phyloP scores from a whole-genome alignment of 2,113 vertebrate species.

The Nycticebus coucang region DNA sequence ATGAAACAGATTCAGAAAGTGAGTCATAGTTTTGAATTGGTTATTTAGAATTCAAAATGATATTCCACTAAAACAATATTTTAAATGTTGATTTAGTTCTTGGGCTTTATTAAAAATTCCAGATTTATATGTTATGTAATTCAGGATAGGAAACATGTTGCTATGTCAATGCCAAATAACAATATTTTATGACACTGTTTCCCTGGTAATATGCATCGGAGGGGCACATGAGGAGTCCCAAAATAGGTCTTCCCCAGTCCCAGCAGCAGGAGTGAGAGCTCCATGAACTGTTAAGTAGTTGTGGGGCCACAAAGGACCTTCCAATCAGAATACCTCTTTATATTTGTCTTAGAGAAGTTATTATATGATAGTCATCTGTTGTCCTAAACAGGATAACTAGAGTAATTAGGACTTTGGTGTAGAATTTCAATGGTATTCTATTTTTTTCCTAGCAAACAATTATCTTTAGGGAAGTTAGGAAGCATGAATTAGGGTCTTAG shows the following conservation, averaged over 20 bases:
- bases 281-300: background rate
- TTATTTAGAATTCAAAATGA: slow-evolving; percentile 55
- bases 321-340: background rate
- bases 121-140: background rate
- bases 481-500: background rate
- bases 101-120: background rate
- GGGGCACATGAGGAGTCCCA: background rate
- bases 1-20: background rate
- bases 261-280: background rate
- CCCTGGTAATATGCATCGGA: background rate
- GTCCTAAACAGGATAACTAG: background rate
- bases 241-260: background rate
- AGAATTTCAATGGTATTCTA: background rate
- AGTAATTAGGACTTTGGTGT: background rate
- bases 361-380: background rate
- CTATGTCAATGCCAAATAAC: background rate
- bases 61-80: background rate
- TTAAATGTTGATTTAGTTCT: slow-evolving; percentile 10
- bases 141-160: background rate
- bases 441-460: background rate
- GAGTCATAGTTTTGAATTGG: background rate
- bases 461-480: background rate
- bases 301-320: background rate
- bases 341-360: background rate
- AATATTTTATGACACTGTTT: background rate